Conservation (phyloP, 2,888 invertebrate genomes). For the Polydrusus pterygomalis region DNA sequence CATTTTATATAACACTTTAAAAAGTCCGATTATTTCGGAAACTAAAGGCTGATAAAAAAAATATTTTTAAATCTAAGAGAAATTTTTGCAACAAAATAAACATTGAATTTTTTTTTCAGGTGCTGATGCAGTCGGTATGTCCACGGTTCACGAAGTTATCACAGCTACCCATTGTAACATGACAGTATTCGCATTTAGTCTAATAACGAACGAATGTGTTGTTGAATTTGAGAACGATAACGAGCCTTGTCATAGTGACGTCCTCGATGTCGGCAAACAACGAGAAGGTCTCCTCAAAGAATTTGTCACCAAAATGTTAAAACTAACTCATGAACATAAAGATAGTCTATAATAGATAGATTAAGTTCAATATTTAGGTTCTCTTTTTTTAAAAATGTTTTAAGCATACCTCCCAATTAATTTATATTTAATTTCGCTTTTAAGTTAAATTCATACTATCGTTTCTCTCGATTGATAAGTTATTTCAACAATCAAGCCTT, state of each 20-base stretch:
- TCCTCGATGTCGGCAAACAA: constrained; percentile 84
- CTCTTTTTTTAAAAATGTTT: too few species aligned
- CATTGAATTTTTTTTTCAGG: constrained; percentile 71
- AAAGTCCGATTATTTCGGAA: too few species aligned
- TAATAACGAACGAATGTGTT: constrained; percentile 94
- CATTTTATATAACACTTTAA: too few species aligned
- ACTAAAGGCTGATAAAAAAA: too few species aligned
- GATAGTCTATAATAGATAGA: constrained; percentile 1
- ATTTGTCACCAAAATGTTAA: constrained; percentile 79
- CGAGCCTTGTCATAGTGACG: constrained; percentile 88
- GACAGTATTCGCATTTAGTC: constrained; percentile 92
- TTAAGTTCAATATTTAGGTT: neutral
- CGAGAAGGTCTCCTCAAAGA: constrained; percentile 79
- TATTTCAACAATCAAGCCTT: too few species aligned
- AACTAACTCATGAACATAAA: constrained; percentile 58
- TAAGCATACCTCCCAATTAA: too few species aligned
- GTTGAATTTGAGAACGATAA: constrained; percentile 84
- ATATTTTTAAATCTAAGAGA: too few species aligned
- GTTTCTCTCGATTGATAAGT: too few species aligned
- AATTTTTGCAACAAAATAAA: too few species aligned
- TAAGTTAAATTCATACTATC: too few species aligned
- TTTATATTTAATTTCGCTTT: too few species aligned
- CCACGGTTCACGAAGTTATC: constrained; percentile 84
- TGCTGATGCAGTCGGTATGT: constrained; percentile 91
- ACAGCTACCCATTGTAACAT: constrained; percentile 95